Evolutionary conservation across 2,888 invertebrate genomes (phyloP), one percentile per base, ranked within the genome.

Genomic region (Netelia fuscicornis): DNA sequence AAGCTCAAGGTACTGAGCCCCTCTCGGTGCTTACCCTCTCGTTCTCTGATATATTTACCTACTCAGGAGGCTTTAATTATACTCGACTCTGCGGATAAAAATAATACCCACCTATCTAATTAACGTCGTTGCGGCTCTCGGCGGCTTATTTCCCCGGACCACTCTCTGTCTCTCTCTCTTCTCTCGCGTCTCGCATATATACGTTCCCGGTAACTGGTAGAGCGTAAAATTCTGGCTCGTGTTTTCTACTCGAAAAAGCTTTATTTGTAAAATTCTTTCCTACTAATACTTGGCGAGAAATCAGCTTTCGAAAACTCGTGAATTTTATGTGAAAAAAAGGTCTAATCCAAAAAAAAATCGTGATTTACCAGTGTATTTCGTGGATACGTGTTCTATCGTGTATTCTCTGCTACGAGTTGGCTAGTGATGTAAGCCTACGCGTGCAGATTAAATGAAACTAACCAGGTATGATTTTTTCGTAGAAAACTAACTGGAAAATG

Each of bases 51-150:
- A 93, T 93, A 93, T 93, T 93, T 93, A 93, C 92, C 92, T 93
- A 93, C 93, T 93, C 92, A 91, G 92, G 92, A 92, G 93, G 92
- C 93, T 93, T 93, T 93, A 93, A 93, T 93, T 93, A 93, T 86
- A 76, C 84, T 83, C 83, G 86, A 86, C 87, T 88, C 87, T 86
- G 85, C 87, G 87, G 86, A 88, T 87, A 88, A 88, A 88, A 87
- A 88, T 87, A 88, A 88, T 88, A 87, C 87, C 76, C 84, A 85
- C 83, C 85, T 88, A 87, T 88, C 87, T 86, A 88, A 88, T 88
- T 88, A 88, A 88, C 88, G 87, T 86, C 86, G 86, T 84, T 85
- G 85, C 86, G 71, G 77, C 78, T 64, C 77, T 80, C 60, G 64
- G 62, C 74, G 78, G 78, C 76, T 79, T 83, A 80, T 84, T 87